Conservation (phyloP, 2,888 invertebrate genomes). For the Mesorhabditis belari region DNA sequence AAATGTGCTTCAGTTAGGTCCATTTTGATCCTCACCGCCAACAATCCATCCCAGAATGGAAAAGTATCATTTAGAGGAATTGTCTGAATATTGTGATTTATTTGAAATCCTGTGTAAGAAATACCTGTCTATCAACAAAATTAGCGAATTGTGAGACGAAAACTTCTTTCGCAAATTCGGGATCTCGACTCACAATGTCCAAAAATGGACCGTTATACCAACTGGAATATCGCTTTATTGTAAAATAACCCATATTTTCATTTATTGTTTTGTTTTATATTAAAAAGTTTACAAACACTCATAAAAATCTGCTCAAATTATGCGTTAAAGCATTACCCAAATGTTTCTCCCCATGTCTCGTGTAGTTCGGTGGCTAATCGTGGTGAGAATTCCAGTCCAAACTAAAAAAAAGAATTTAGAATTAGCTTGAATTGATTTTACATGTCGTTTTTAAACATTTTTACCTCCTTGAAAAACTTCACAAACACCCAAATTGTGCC, state of each 20-base stretch:
- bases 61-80: slow-evolving; percentile 4
- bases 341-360: not conserved
- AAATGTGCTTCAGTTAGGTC: not conserved
- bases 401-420: too few relatives aligned
- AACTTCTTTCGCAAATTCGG: slow-evolving; percentile 5
- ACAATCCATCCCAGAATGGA: slow-evolving; percentile 4
- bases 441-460: too few relatives aligned
- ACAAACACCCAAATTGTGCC: not conserved
- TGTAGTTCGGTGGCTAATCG: not conserved
- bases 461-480: not conserved
- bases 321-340: not conserved
- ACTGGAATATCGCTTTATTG: too few relatives aligned
- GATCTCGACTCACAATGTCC: slow-evolving; percentile 3
- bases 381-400: not conserved
- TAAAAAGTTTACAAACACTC: too few relatives aligned
- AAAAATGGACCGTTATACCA: slow-evolving; percentile 6
- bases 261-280: too few relatives aligned
- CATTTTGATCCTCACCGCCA: not conserved
- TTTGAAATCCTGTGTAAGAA: too few relatives aligned
- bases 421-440: not conserved
- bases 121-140: slow-evolving; percentile 5
- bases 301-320: too few relatives aligned
- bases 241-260: too few relatives aligned
- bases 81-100: too few relatives aligned
- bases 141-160: slow-evolving; percentile 8